phyloP scores from a whole-genome alignment of 2,797 vertebrate genomes.

The Hafferia zeledoni region DNA sequence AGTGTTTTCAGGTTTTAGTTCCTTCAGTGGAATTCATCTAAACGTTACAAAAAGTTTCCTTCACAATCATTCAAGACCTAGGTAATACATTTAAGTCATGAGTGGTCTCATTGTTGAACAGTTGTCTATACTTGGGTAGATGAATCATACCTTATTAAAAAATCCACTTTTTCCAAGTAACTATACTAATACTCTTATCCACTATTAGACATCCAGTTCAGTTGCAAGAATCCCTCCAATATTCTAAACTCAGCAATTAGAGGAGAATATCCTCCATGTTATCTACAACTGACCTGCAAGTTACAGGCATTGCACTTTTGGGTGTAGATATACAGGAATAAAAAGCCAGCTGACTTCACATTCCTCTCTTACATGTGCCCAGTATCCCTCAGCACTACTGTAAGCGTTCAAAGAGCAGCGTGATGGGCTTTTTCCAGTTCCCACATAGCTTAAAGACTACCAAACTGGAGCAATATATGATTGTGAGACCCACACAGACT shows the following conservation, averaged over 20 bases:
- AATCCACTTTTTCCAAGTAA: neutral
- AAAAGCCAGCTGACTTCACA: neutral
- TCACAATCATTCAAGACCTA: neutral
- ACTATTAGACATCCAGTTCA: neutral
- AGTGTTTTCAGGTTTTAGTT: neutral
- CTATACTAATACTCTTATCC: neutral
- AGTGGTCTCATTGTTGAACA: neutral
- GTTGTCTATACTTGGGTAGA: neutral
- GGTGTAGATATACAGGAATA: neutral
- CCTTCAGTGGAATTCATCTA: neutral
- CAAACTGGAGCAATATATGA: neutral
- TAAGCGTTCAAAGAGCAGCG: neutral
- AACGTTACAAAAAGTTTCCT: neutral
- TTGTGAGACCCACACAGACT: neutral
- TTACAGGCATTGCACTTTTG: neutral
- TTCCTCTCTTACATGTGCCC: neutral
- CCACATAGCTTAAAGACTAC: neutral
- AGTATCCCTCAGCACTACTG: neutral
- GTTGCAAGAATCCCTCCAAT: neutral
- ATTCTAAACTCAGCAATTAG: neutral
- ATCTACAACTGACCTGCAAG: neutral
- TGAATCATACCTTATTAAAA: neutral
- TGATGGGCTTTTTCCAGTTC: neutral
- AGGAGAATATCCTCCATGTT: neutral
- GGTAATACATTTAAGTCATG: neutral